Conservation (phyloP, 2,888 invertebrate genomes). For the Hyposoter dolosus region DNA sequence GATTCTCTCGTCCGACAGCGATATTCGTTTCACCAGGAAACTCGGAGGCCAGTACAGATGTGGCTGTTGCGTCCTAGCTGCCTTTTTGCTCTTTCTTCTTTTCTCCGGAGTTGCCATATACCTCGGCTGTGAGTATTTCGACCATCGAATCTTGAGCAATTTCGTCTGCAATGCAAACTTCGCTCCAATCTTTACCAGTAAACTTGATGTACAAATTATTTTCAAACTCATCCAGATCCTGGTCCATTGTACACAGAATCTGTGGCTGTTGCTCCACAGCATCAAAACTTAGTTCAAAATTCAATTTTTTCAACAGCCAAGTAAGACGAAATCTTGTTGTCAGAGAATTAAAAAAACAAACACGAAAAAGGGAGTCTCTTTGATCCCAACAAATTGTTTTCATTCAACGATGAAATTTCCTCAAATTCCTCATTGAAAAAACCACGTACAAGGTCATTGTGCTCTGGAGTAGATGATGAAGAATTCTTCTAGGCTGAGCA, state of each 20-base stretch:
- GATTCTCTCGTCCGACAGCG: slow-evolving; percentile 94
- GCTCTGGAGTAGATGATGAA: not conserved
- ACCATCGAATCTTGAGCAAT: slow-evolving; percentile 14
- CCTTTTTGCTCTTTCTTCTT: slow-evolving; percentile 92
- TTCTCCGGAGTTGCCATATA: slow-evolving; percentile 89
- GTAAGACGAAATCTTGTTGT: not conserved
- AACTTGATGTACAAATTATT: not conserved
- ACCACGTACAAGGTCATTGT: not conserved
- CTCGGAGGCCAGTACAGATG: slow-evolving; percentile 94
- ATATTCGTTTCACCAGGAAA: slow-evolving; percentile 95
- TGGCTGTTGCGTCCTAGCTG: slow-evolving; percentile 94
- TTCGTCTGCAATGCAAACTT: not conserved
- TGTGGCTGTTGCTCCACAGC: not conserved
- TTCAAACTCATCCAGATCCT: no score
- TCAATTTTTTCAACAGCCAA: not conserved
- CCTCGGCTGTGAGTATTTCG: slow-evolving; percentile 88
- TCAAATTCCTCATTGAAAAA: not conserved
- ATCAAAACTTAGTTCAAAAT: not conserved
- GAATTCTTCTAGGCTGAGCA: not conserved
- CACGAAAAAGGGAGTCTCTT: not conserved
- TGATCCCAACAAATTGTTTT: no score
- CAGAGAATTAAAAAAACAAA: no score
- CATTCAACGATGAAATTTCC: no score
- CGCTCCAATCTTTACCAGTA: not conserved
- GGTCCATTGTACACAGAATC: not conserved